phyloP scores from a whole-genome alignment of 92 coral and sea anemone species.

The Parazoanthus atlanticus region DNA sequence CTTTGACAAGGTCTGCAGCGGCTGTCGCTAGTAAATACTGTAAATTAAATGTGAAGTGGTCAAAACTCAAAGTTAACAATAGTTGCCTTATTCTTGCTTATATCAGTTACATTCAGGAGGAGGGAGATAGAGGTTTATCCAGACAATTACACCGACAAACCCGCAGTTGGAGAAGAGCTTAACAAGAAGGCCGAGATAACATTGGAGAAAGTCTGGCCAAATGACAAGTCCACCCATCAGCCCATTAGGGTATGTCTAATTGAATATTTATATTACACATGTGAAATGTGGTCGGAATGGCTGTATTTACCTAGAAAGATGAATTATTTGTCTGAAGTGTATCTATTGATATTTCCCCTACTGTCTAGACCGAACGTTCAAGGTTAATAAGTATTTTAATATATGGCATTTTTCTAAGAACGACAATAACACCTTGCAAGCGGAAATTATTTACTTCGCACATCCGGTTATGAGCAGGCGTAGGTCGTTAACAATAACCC shows the following conservation, averaged over 20 bases:
- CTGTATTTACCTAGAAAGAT: not conserved
- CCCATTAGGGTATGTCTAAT: slow-evolving; percentile 78
- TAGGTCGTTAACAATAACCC: too few species aligned
- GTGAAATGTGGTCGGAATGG: not conserved
- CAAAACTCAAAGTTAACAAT: not conserved
- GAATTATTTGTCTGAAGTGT: not conserved
- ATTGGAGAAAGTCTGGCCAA: slow-evolving; percentile 94
- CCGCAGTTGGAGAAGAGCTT: slow-evolving; percentile 88
- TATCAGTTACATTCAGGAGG: slow-evolving; percentile 87
- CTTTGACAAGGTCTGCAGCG: too few species aligned
- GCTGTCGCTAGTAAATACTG: not conserved
- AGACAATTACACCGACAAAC: slow-evolving; percentile 83
- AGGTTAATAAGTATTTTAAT: too few species aligned
- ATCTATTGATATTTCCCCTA: not conserved
- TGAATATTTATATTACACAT: too few species aligned
- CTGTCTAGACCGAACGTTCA: too few species aligned
- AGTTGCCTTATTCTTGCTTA: not conserved
- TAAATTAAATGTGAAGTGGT: too few species aligned
- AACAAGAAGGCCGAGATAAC: slow-evolving; percentile 97
- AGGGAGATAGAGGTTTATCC: slow-evolving; percentile 99
- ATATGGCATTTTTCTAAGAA: too few species aligned
- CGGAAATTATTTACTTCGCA: too few species aligned
- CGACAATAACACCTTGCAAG: too few species aligned
- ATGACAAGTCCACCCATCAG: slow-evolving; percentile 86
- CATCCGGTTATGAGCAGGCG: too few species aligned